Evolutionary conservation across 2,113 vertebrate genomes (phyloP), one percentile per base, ranked within the genome.

Genomic region (Puntigrus tetrazona): DNA sequence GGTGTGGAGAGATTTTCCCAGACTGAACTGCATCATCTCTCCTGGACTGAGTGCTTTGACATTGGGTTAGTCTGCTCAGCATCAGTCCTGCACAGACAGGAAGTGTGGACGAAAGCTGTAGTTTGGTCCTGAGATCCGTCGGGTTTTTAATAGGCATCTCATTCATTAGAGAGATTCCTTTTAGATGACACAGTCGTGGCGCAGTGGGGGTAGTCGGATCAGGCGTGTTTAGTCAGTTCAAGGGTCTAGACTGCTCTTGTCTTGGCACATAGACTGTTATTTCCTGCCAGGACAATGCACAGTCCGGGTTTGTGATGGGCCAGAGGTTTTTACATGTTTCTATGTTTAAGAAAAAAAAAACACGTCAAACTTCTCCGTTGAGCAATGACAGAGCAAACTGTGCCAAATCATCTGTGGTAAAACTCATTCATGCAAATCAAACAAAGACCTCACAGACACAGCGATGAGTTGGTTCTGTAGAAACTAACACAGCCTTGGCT

Each of bases 81-180:
- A 90, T 94, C 93, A 91, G 87, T 93, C 88, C 82, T 72, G 90
- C 52, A 86, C 81, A 87, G 88, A 82, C 81, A 92, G 92, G 94
- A 95, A 96, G 92, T 85, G 38, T 88, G 86, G 89, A 90, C 92
- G 87, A 94, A 88, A 90, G 88, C 86, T 89, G 83, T 77, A 87
- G 67, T 90, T 90, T 84, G 29, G 88, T 88, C 87, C 87, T 89
- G 88, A 87, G 90, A 91, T 90, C 86, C 86, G 77, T 78, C 82
- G 87, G 85, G 85, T 76, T 91, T 93, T 93, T 93, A 94, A 94
- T 94, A 95, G 90, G 91, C 88, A 88, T 88, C 90, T 78, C 91
- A 93, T 94, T 95, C 93, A 94, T 94, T 93, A 93, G 90, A 88
- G 77, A 86, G 91, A 94, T 93, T 95, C 94, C 95, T 95, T 91